Evolutionary conservation across 2,888 invertebrate genomes (phyloP).

Genomic region (Metacarcinus magister): DNA sequence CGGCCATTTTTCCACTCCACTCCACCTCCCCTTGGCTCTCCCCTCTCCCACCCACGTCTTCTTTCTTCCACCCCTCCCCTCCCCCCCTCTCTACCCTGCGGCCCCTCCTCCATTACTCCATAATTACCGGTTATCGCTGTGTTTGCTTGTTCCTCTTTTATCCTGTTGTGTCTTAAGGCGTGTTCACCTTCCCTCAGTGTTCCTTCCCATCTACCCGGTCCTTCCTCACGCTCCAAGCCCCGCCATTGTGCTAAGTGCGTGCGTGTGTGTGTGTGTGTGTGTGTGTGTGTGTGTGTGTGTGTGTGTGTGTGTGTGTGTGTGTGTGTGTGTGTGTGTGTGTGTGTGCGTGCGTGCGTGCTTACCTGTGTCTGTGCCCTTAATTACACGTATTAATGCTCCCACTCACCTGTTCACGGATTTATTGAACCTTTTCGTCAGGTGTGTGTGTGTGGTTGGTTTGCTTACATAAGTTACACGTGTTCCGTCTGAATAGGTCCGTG

Average conservation of each 20-base stretch:
- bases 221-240: neutral
- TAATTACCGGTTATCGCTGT: constrained; percentile 9
- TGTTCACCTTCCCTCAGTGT: neutral
- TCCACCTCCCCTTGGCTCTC: neutral
- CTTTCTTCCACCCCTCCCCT: neutral
- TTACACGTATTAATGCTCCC: constrained; percentile 27
- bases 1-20: constrained; percentile 28
- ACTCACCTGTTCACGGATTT: constrained; percentile 13
- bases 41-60: neutral
- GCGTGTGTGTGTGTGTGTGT: neutral
- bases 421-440: neutral
- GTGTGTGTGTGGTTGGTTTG: neutral
- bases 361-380: neutral
- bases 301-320: neutral
- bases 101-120: constrained; percentile 10
- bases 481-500: constrained; percentile 21
- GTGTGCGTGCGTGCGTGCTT: neutral
- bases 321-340: neutral
- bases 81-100: neutral
- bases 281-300: neutral
- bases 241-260: neutral
- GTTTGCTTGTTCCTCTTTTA: constrained; percentile 1
- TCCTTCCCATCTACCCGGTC: neutral
- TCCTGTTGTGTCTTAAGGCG: neutral
- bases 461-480: neutral